Evolutionary conservation across 2,888 invertebrate species (phyloP), one percentile per base, ranked within the genome.

Genomic region (Hipparchia sbordonii): DNA sequence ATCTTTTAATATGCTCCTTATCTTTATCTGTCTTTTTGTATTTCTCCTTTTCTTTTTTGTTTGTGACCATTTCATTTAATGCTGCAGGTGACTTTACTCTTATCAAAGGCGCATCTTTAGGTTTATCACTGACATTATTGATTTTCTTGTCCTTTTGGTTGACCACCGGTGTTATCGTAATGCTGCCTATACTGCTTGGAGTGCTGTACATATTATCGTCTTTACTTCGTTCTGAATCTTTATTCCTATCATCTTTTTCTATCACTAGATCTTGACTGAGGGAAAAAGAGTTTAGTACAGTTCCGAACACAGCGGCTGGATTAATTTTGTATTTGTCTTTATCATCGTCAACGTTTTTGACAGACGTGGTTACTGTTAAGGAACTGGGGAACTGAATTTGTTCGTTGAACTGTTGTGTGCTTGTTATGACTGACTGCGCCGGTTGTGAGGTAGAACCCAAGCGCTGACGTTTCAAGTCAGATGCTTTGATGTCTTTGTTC

Each of bases 61-160:
- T 87, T 1, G 52, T 23, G 6, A 89, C 87, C 87, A 93, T 91
- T 72, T 94, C 94, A 63, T 94, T 94, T 0, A 94, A 79, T 0
- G 89, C 91, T 2, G 92, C 91, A 0, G 93, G 92, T 0, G 93
- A 91, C 76, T 93, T 94, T 0, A 94, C 89, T 75, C 92, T 82
- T 9, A 94, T 83, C n/a, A 90, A 78, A 0, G 88, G 82, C 59
- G 57, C 23, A 57, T 90, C 85, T 74, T 86, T 84, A 7, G 84
- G 83, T 45, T 87, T 85, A 12, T 82, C 83, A 52, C 51, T 82
- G 54, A 72, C 72, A 79, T 81, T 85, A 52, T 59, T 82, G 57
- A 71, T 70, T 80, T 81, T 85, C 72, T 89, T 89, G 6, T 88
- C 86, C 70, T 89, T 86, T 79, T 84, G 87, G 12, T 73, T 85